A percentile compares a stretch with the other conserved stretches of the same genome.
Evolutionary conservation across 2,888 invertebrate species (phyloP).

Genomic region (Tetanocera ferruginea): DNA sequence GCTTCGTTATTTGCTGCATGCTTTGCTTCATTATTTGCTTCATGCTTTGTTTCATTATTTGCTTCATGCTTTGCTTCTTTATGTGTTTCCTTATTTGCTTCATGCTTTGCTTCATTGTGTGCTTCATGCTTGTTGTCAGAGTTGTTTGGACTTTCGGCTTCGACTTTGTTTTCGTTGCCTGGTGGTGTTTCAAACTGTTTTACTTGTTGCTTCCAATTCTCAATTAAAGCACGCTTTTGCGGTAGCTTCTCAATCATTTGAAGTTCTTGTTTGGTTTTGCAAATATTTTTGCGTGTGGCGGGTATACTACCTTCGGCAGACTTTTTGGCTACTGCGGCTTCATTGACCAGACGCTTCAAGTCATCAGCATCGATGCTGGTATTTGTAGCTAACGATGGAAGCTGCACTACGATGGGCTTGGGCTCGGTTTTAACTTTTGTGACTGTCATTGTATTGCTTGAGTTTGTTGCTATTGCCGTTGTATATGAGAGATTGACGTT

Average conservation of each 20-base stretch:
- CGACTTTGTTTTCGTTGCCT: background rate
- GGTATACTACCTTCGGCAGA: conserved; percentile 33
- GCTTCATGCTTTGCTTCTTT: too few species aligned
- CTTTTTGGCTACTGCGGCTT: conserved; percentile 32
- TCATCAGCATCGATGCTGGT: conserved; percentile 42
- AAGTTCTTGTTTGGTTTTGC: conserved; percentile 44
- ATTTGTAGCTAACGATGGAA: conserved; percentile 34
- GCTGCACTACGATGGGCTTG: background rate
- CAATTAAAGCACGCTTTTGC: conserved; percentile 57
- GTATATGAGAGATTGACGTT: background rate
- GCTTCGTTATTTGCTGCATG: too few species aligned
- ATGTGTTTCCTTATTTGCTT: background rate
- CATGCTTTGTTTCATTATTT: background rate
- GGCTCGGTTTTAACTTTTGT: background rate
- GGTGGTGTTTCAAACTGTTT: conserved; percentile 39
- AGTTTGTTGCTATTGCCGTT: background rate
- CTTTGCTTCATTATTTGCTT: background rate
- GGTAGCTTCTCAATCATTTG: conserved; percentile 54
- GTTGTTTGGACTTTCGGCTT: background rate
- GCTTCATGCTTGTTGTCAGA: background rate
- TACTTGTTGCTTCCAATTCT: conserved; percentile 57
- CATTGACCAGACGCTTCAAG: conserved; percentile 39
- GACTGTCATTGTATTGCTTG: background rate
- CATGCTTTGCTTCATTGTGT: background rate
- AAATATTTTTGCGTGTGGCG: conserved; percentile 48